Base-by-base conservation (phyloP, 2,888 invertebrate species). In the Beris morrisii region DNA sequence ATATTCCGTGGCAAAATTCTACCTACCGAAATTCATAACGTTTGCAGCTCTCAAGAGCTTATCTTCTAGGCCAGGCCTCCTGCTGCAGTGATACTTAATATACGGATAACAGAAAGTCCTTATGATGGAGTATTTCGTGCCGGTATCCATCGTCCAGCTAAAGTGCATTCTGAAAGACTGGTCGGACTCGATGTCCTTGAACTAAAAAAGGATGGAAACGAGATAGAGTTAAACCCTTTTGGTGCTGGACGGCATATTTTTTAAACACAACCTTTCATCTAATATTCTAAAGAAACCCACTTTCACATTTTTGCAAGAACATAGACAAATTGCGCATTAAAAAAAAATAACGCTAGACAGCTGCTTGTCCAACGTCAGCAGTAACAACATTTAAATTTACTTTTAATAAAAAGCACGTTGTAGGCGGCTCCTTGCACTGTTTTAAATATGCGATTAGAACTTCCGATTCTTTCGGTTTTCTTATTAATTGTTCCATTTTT, bases 341-440 rank as follows among this genome's bases (percentile, higher is more conserved):
- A 22, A 22, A 22, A 22, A 22, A 22, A 22, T 2, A 22, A 22
- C 22, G 22, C 22, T 22, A 22, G 22, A 22, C 22, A 22, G 22
- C 22, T 22, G 22, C 22, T 22, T 2, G 22, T 9, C 38, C 5
- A 48, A 15, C 5, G 12, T 22, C 13, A 15, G 12, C 6, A 9
- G 5, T 50, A 38, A 9, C 38, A 7, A 22, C 22, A 22, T 22
- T 22, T 22, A 22, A 22, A 22, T 22, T 22, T 82, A 88, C 89
- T 84, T 91, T 92, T 2, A 97, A 89, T 81, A 95, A 96, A 82
- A 94, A 97, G 1, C 96, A 95, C 3, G 97, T 97, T 97, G 97
- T 97, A 38, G 92, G 91, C 22, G 97, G 97, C 77, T 92, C 90
- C 12, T 87, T 85, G 71, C 89, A 88, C 81, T 95, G 93, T 71